These are phyloP conservation scores for Dryomyza anilis DNA, from an alignment of 2,888 invertebrate species.

Conservation along the genomic window DNA sequence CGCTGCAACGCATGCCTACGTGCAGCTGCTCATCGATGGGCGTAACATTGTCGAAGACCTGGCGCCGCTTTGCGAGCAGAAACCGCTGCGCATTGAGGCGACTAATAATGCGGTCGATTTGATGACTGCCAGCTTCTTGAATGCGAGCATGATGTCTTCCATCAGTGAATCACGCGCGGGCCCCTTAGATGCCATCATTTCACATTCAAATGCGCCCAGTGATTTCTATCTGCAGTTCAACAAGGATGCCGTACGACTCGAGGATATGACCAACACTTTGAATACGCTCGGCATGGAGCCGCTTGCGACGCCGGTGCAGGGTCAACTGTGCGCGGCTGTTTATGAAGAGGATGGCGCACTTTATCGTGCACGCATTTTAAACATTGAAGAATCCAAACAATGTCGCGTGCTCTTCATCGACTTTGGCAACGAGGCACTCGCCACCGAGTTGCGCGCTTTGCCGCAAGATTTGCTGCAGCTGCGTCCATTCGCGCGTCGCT, in stretches of 20 bases:
- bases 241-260: constrained; percentile 64
- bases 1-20: constrained; percentile 69
- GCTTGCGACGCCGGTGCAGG: constrained; percentile 32
- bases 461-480: constrained; percentile 67
- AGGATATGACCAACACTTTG: constrained; percentile 61
- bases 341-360: constrained; percentile 81
- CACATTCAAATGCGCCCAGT: constrained; percentile 73
- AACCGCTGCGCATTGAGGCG: constrained; percentile 36
- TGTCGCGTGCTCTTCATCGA: constrained; percentile 76
- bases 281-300: constrained; percentile 38
- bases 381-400: constrained; percentile 66
- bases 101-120: constrained; percentile 11
- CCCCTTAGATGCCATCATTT: constrained; percentile 66
- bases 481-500: constrained; percentile 66
- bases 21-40: constrained; percentile 68
- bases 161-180: constrained; percentile 38
- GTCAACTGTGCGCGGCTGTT: constrained; percentile 74
- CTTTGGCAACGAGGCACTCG: constrained; percentile 68
- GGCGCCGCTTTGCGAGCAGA: constrained; percentile 63
- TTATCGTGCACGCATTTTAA: constrained; percentile 87
- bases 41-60: constrained; percentile 70
- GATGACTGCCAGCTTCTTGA: constrained; percentile 38
- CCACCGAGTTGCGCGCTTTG: constrained; percentile 65
- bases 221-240: constrained; percentile 81
- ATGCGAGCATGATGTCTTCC: constrained; percentile 37